phyloP scores from a whole-genome alignment of 2,888 invertebrate genomes.

The Ornithoptera alexandrae region DNA sequence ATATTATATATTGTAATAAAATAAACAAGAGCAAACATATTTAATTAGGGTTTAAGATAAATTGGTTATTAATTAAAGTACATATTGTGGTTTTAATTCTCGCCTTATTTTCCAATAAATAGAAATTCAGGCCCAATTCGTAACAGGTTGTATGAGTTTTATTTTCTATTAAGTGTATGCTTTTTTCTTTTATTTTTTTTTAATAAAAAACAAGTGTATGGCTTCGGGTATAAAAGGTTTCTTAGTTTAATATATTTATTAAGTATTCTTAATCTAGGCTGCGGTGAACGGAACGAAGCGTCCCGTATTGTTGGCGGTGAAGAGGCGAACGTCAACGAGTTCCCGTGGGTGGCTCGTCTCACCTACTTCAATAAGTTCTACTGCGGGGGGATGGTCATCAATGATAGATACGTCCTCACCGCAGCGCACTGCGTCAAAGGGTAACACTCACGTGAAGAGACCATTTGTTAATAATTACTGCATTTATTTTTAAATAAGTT shows the following conservation, averaged over 20 bases:
- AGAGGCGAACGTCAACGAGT: slow-evolving; percentile 88
- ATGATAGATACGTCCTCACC: slow-evolving; percentile 91
- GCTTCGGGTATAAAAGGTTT: no score
- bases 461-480: background rate
- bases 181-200: no score
- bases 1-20: background rate
- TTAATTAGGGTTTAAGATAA: background rate
- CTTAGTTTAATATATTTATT: no score
- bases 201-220: no score
- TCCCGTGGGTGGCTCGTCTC: slow-evolving; percentile 93
- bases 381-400: slow-evolving; percentile 92
- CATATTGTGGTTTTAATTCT: no score
- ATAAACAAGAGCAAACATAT: background rate
- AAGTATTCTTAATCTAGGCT: slow-evolving; percentile 75
- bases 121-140: no score
- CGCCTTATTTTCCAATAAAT: background rate
- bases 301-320: slow-evolving; percentile 91
- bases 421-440: slow-evolving; percentile 95
- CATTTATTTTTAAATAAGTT: background rate
- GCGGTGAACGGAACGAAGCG: slow-evolving; percentile 91
- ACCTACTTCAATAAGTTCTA: slow-evolving; percentile 93
- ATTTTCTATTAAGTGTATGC: no score
- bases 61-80: no score
- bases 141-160: background rate
- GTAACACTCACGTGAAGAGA: slow-evolving; percentile 60